Percentiles rank a stretch among this genome's conserved stretches.
phyloP scores from a whole-genome alignment of 2,888 invertebrate genomes.

The Malachius bipustulatus region DNA sequence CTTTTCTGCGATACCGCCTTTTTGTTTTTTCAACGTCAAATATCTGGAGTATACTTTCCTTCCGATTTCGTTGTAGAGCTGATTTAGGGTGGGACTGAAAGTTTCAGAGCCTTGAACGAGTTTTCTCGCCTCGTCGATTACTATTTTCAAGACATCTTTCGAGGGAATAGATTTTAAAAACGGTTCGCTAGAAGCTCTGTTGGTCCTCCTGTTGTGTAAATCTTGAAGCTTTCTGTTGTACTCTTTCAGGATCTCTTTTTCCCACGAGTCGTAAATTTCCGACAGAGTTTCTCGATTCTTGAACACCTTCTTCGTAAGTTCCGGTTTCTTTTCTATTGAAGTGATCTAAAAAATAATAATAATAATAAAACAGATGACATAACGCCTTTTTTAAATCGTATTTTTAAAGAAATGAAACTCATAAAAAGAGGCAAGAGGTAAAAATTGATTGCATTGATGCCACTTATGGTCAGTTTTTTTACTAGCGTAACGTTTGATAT shows the following conservation, averaged over 20 bases:
- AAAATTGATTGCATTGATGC: not conserved
- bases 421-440: not conserved
- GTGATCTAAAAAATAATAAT: slow-evolving; percentile 26
- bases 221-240: slow-evolving; percentile 58
- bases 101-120: slow-evolving; percentile 68
- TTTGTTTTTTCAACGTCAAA: slow-evolving; percentile 52
- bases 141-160: slow-evolving; percentile 45
- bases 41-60: slow-evolving; percentile 54
- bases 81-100: slow-evolving; percentile 57
- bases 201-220: slow-evolving; percentile 46
- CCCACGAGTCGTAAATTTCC: slow-evolving; percentile 56
- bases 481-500: too few species aligned
- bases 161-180: slow-evolving; percentile 31
- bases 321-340: slow-evolving; percentile 28
- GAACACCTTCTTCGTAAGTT: slow-evolving; percentile 25
- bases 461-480: too few species aligned
- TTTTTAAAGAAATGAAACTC: slow-evolving; percentile 5
- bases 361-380: slow-evolving; percentile 8
- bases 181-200: slow-evolving; percentile 28
- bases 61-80: slow-evolving; percentile 57
- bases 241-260: slow-evolving; percentile 45
- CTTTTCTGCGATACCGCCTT: slow-evolving; percentile 55
- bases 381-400: not conserved
- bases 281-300: slow-evolving; percentile 42
- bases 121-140: slow-evolving; percentile 55